phyloP scores from a whole-genome alignment of 2,888 invertebrate species.

The Drosophila meridiana region DNA sequence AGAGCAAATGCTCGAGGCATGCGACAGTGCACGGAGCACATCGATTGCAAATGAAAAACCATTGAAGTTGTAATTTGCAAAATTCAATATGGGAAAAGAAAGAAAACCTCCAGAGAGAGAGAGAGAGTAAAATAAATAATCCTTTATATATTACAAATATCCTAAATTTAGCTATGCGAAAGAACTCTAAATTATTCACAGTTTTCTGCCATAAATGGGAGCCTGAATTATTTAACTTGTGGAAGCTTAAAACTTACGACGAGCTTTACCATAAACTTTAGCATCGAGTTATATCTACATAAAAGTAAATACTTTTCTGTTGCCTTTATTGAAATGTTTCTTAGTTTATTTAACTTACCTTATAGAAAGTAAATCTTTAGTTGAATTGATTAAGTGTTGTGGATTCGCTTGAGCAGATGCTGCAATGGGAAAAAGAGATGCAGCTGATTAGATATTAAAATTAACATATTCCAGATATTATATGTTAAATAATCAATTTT shows the following conservation, averaged over 20 bases:
- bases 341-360: constrained; percentile 15
- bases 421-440: constrained; percentile 16
- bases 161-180: background rate
- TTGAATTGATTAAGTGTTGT: background rate
- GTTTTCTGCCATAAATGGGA: too few species aligned
- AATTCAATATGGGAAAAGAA: background rate
- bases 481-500: too few species aligned
- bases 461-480: background rate
- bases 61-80: background rate
- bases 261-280: too few species aligned
- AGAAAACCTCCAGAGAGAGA: background rate
- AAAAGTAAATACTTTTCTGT: background rate
- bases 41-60: background rate
- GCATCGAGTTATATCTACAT: too few species aligned
- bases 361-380: background rate
- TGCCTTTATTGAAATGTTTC: background rate
- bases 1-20: background rate
- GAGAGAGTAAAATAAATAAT: background rate
- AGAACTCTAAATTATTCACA: background rate
- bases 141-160: background rate
- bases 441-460: background rate
- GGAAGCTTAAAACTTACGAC: background rate
- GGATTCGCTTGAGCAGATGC: constrained; percentile 1
- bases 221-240: background rate
- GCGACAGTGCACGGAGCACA: background rate